Conservation (phyloP, 2,888 invertebrate species). For the Anthophora plumipes region DNA sequence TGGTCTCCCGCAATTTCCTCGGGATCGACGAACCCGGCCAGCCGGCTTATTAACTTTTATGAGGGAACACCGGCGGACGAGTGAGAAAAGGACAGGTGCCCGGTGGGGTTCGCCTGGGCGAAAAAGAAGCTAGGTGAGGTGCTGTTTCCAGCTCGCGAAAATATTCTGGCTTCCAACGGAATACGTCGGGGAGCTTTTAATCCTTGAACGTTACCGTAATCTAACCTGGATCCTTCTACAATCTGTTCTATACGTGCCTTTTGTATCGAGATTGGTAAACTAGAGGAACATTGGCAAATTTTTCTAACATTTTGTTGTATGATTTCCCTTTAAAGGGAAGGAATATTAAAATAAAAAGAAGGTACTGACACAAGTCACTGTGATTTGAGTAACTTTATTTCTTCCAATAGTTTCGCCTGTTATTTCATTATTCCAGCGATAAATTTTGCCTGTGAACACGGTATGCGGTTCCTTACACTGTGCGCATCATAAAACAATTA, state of each 20-base stretch:
- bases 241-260: not conserved
- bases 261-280: not conserved
- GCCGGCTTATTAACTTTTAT: conserved; percentile 82
- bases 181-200: conserved; percentile 29
- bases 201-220: conserved; percentile 19
- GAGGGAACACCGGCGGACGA: conserved; percentile 62
- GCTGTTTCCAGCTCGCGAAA: conserved; percentile 35
- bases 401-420: too few relatives aligned
- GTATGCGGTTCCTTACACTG: too few relatives aligned
- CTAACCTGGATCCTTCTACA: not conserved
- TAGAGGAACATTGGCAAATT: too few relatives aligned
- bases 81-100: conserved; percentile 15
- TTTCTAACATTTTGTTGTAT: too few relatives aligned
- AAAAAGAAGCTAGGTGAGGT: conserved; percentile 25
- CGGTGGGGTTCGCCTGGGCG: not conserved
- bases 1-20: conserved; percentile 78
- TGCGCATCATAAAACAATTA: too few relatives aligned
- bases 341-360: too few relatives aligned
- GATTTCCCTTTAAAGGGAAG: too few relatives aligned
- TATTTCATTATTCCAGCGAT: too few relatives aligned
- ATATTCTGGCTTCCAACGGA: conserved; percentile 28
- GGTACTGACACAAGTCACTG: too few relatives aligned
- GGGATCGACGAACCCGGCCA: conserved; percentile 78
- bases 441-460: too few relatives aligned
- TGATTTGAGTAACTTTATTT: too few relatives aligned